A percentile compares a stretch with the other conserved stretches of the same genome.
Evolutionary conservation across 1,140 invertebrate genomes (phyloP).

Genomic region (Saccostrea cuccullata): DNA sequence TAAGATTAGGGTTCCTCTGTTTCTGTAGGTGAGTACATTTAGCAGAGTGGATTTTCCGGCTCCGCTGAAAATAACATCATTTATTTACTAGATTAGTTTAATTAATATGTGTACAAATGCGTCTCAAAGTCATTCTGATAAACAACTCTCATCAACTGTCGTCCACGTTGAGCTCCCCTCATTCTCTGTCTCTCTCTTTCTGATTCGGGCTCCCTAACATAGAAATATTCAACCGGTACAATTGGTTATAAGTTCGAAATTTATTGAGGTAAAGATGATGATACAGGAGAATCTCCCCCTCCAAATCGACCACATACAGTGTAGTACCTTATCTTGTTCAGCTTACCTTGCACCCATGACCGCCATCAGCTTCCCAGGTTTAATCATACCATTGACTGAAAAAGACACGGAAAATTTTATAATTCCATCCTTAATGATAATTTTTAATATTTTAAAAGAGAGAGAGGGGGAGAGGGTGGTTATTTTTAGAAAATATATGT

Average conservation of each 20-base stretch:
- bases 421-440: too few relatives aligned
- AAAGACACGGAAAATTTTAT: constrained; percentile 17
- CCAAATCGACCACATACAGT: too few relatives aligned
- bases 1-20: constrained; percentile 85
- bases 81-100: neutral
- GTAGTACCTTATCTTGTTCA: neutral
- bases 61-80: constrained; percentile 82
- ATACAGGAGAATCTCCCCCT: too few relatives aligned
- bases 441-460: too few relatives aligned
- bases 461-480: too few relatives aligned
- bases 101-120: neutral
- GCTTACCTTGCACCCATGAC: constrained; percentile 89
- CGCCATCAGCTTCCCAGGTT: constrained; percentile 92
- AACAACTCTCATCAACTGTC: neutral
- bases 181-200: too few relatives aligned
- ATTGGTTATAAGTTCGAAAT: too few relatives aligned
- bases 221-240: too few relatives aligned
- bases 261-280: too few relatives aligned
- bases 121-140: neutral
- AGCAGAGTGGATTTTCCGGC: constrained; percentile 97
- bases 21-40: constrained; percentile 92
- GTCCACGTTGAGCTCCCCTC: too few relatives aligned
- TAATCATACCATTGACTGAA: constrained; percentile 88
- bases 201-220: too few relatives aligned
- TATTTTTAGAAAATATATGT: too few relatives aligned